Evolutionary conservation across 2,113 vertebrate genomes (phyloP).

Genomic region (Barnardius zonarius): DNA sequence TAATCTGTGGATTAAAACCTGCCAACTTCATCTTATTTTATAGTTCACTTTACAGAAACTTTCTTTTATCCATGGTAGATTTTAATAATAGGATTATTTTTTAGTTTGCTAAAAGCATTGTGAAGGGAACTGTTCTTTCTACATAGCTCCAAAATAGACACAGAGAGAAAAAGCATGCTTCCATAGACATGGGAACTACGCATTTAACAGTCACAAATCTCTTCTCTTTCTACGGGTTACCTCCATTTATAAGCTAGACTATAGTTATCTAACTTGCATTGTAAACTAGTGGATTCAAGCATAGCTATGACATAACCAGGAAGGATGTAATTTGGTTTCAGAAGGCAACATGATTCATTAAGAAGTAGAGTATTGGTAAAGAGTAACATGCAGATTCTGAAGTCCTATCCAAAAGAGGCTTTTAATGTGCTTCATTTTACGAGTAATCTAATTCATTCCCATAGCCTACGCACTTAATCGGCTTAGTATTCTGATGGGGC

Average conservation of each 20-base stretch:
- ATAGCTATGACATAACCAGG: fast-evolving
- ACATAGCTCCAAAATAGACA: neutral
- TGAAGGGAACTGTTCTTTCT: neutral
- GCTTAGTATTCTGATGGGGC: neutral
- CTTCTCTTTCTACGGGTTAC: neutral
- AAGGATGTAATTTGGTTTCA: neutral
- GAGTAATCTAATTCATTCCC: neutral
- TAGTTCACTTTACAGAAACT: neutral
- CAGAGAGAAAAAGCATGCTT: neutral
- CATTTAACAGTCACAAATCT: neutral
- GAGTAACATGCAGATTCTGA: neutral
- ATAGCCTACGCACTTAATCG: fast-evolving
- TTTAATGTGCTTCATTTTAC: fast-evolving
- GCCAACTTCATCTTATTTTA: neutral
- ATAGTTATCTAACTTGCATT: neutral
- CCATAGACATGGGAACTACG: neutral
- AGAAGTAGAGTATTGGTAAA: neutral
- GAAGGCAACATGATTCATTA: neutral
- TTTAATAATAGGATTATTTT: conserved; percentile 29
- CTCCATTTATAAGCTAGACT: neutral
- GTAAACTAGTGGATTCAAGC: neutral
- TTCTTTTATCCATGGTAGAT: neutral
- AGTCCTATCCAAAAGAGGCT: neutral
- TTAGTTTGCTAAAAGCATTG: neutral
- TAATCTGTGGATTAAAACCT: conserved; percentile 13